A percentile compares a stretch with the other conserved stretches of the same genome.
Evolutionary conservation across 2,113 vertebrate genomes (phyloP).

Genomic region (Ranitomeya variabilis): DNA sequence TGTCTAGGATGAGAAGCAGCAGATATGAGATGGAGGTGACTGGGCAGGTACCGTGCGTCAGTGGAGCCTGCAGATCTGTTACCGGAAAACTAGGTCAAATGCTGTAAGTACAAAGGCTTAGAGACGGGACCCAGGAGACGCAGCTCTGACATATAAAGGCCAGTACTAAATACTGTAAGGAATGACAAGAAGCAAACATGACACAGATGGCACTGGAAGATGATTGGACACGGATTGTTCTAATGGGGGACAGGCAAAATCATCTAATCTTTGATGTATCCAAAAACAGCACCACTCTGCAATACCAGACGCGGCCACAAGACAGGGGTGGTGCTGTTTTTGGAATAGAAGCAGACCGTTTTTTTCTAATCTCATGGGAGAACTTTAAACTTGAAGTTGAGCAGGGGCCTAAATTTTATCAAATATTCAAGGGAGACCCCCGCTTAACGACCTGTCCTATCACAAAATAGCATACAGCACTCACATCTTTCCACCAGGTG

Average conservation of each 20-base stretch:
- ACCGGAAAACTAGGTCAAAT: conserved; percentile 1
- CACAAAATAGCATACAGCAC: background rate
- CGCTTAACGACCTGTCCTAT: background rate
- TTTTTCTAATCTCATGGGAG: too few relatives aligned
- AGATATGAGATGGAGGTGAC: background rate
- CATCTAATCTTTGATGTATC: background rate
- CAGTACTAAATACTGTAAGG: background rate
- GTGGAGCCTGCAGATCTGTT: too few relatives aligned
- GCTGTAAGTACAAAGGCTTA: background rate
- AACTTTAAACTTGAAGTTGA: too few relatives aligned
- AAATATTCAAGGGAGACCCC: background rate
- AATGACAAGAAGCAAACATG: background rate
- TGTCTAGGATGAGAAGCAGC: background rate
- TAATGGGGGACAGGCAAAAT: too few relatives aligned
- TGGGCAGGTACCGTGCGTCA: background rate
- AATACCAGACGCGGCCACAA: background rate
- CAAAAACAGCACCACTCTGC: background rate
- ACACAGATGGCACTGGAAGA: background rate
- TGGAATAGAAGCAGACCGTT: background rate
- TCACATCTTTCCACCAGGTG: conserved; percentile 62
- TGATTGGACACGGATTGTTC: background rate
- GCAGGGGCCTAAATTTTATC: too few relatives aligned
- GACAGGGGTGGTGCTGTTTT: background rate
- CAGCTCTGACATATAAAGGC: background rate
- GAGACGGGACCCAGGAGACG: background rate